These are phyloP conservation scores for Resseliella maxima DNA, from an alignment of 2,888 invertebrate species.

Conservation along the genomic window DNA sequence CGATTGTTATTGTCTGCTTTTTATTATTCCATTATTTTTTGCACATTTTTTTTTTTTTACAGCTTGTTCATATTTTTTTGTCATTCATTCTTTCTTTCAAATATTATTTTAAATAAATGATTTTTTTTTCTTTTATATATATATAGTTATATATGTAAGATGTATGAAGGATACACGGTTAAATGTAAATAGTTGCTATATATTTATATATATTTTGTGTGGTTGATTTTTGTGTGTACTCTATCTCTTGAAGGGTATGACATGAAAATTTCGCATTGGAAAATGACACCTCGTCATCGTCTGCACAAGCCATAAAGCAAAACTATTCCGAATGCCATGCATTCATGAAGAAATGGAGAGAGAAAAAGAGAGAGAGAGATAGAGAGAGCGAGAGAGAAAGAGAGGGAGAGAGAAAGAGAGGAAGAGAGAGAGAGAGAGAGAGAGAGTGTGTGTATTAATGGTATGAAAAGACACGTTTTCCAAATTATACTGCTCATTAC, in stretches of 20 bases:
- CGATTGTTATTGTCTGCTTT: conserved; percentile 45
- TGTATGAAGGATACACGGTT: conserved; percentile 19
- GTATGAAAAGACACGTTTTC: no score
- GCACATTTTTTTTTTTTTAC: conserved; percentile 7
- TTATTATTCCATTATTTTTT: conserved; percentile 36
- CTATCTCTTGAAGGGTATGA: not conserved
- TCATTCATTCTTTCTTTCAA: no score
- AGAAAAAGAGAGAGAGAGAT: no score
- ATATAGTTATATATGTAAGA: not conserved
- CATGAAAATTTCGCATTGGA: not conserved
- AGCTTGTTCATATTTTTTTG: not conserved
- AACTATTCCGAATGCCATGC: not conserved
- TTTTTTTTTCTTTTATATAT: not conserved
- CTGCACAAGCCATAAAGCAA: not conserved
- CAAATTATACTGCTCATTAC: no score
- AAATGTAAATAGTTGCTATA: conserved; percentile 29
- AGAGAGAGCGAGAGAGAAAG: no score
- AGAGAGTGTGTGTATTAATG: no score
- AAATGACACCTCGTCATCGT: not conserved
- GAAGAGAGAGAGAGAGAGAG: no score
- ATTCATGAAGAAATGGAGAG: not conserved
- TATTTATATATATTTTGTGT: not conserved
- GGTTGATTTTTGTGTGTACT: not conserved
- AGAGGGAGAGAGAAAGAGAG: no score
- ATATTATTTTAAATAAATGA: not conserved